Evolutionary conservation across 1,140 invertebrate genomes (phyloP).

Genomic region (Portunus trituberculatus): DNA sequence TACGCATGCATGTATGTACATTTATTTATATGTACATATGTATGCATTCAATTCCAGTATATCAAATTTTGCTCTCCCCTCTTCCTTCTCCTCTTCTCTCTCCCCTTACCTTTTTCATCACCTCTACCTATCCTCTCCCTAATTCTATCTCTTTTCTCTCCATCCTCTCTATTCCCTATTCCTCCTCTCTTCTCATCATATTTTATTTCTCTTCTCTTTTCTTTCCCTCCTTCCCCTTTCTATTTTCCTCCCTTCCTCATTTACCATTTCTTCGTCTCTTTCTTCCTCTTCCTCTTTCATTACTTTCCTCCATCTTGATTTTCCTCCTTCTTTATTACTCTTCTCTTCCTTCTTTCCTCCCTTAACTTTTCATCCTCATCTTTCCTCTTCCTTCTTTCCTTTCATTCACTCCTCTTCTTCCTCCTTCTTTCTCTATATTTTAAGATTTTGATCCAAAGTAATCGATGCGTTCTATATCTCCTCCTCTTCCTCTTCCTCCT

Average conservation of each 20-base stretch:
- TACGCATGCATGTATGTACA: slow-evolving; percentile 16
- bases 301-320: not conserved
- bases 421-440: not conserved
- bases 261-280: not conserved
- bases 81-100: not conserved
- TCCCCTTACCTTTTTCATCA: not conserved
- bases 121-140: slow-evolving; percentile 2
- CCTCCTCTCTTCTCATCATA: not conserved
- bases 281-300: not conserved
- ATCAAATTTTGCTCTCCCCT: not conserved
- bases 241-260: not conserved
- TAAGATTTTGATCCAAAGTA: no score
- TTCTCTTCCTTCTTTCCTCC: not conserved
- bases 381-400: not conserved
- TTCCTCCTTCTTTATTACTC: not conserved
- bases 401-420: not conserved
- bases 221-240: not conserved
- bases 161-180: not conserved
- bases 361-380: not conserved
- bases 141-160: not conserved
- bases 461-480: not conserved
- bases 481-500: not conserved
- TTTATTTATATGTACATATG: slow-evolving; percentile 43
- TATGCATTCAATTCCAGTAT: not conserved
- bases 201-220: not conserved